Percentiles rank a stretch among this genome's conserved stretches.
Conservation (phyloP, 2,113 vertebrate species). For the Pogonocichla stellata region DNA sequence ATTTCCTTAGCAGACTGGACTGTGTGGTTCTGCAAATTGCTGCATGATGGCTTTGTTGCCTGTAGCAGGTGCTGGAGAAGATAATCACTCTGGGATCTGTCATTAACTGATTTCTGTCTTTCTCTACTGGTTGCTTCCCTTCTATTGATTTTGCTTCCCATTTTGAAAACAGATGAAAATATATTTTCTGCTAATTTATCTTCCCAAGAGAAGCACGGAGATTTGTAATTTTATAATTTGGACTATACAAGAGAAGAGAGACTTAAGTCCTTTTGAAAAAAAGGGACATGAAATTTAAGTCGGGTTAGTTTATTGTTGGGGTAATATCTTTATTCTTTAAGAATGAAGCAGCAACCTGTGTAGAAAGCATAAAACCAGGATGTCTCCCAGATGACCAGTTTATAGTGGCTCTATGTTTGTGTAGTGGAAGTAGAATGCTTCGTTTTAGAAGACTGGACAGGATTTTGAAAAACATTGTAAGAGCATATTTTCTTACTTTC, state of each 20-base stretch:
- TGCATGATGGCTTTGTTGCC: background rate
- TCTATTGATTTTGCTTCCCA: background rate
- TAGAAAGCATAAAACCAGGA: background rate
- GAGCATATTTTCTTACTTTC: background rate
- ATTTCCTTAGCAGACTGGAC: background rate
- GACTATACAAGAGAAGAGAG: background rate
- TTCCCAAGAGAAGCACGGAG: rapidly evolving
- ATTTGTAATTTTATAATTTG: background rate
- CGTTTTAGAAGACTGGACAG: background rate
- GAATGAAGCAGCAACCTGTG: background rate
- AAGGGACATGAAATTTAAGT: background rate
- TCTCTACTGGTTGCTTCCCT: background rate
- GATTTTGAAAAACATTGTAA: background rate
- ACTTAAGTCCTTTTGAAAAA: background rate
- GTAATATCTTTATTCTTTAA: background rate
- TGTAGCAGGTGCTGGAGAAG: background rate
- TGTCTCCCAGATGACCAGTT: background rate
- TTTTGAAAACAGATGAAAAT: background rate
- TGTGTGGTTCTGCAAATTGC: background rate
- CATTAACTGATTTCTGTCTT: background rate
- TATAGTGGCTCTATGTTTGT: background rate
- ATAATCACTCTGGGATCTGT: background rate
- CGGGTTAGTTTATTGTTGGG: background rate
- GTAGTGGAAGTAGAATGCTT: background rate
- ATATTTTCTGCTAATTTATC: background rate